Percentiles rank a stretch among this genome's conserved stretches.
Conservation (phyloP, 2,888 invertebrate genomes). For the Drosophila peninsularis region DNA sequence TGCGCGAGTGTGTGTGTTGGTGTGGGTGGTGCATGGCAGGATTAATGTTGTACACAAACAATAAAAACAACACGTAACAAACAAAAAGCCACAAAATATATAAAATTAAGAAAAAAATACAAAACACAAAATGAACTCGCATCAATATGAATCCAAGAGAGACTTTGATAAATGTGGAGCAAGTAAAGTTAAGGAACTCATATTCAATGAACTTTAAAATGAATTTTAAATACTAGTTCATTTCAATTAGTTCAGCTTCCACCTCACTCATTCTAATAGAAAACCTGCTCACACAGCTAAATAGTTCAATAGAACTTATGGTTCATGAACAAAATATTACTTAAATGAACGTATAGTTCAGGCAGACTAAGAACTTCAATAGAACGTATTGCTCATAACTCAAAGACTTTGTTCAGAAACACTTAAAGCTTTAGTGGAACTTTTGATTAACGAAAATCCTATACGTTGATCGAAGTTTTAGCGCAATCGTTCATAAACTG, state of each 20-base stretch:
- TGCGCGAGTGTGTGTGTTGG: slow-evolving; percentile 40
- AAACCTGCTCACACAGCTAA: no score
- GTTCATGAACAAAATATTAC: neutral
- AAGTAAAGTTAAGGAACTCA: no score
- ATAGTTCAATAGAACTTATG: neutral
- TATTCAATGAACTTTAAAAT: no score
- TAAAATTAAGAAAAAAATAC: neutral
- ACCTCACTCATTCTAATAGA: neutral
- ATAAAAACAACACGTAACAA: slow-evolving; percentile 72
- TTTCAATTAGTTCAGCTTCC: no score
- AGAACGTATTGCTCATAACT: no score
- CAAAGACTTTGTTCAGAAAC: no score
- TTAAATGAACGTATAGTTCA: no score
- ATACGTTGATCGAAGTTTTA: no score
- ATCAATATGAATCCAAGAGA: slow-evolving; percentile 24
- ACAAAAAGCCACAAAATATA: slow-evolving; percentile 62
- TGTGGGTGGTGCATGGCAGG: slow-evolving; percentile 58
- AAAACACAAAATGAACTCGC: slow-evolving; percentile 29
- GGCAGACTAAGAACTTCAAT: no score
- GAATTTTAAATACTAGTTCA: no score
- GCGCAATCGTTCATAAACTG: neutral
- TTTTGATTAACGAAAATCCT: no score
- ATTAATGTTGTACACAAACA: slow-evolving; percentile 75
- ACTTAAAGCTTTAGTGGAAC: no score
- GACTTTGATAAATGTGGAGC: neutral